Evolutionary conservation across 2,888 invertebrate genomes (phyloP), one percentile per base, ranked within the genome.

Genomic region (Gortyna flavago): DNA sequence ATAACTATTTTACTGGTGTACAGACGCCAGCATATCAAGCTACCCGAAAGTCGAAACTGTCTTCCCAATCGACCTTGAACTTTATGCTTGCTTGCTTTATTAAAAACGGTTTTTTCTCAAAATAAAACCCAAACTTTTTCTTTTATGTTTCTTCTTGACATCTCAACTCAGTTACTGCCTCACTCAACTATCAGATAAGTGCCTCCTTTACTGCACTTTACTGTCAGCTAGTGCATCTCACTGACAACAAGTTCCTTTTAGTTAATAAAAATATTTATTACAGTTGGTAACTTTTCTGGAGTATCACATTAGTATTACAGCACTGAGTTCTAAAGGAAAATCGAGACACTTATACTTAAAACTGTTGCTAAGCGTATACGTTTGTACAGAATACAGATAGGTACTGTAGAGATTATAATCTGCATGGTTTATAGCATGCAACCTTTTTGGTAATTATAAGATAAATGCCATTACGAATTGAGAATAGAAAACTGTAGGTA

Each of bases 101-200:
- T n/a, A n/a, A n/a, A n/a, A n/a, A n/a, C n/a, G n/a, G n/a, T n/a
- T n/a, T n/a, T 54, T 54, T 54, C 16, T 32, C 16, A 0, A 9
- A 61, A 61, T 18, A 32, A 44, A 35, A n/a, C 0, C 18, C 16
- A 1, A 35, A 18, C 21, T 21, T 38, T 66, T 48, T 3, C 6
- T 25, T 62, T 74, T 29, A 51, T 32, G 29, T 75, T 70, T 48
- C 61, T 41, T 57, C 35, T 57, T 66, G 13, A 51, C 41, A 1
- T 72, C 71, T 72, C 6, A 64, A 67, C 54, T 67, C 29, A 59
- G 32, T 62, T 57, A 54, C 32, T 11, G 61, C 59, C n/a, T 18
- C 21, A 5, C 61, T 71, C 38, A 66, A 80, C 71, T 80, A 73
- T 70, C 62, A 79, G 71, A 69, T 61, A 18, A 87, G 75, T 77